Evolutionary conservation across 2,113 vertebrate species (phyloP).

Genomic region (Bos indicus): DNA sequence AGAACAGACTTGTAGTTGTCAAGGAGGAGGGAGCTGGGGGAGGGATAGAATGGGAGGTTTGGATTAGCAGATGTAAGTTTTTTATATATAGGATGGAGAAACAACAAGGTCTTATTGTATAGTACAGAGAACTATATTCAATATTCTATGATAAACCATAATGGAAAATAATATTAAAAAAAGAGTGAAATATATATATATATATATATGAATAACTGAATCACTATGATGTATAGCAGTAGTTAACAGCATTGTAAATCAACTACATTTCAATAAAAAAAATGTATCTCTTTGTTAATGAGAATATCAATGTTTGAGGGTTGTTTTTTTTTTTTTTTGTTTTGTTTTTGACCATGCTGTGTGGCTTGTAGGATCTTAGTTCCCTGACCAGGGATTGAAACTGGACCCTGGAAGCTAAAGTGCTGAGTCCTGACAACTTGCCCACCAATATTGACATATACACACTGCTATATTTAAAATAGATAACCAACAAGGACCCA

Average conservation of each 20-base stretch:
- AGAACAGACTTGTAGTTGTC: not conserved
- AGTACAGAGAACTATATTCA: not conserved
- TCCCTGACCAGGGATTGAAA: not conserved
- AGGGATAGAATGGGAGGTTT: not conserved
- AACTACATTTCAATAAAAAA: not conserved
- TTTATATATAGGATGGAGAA: not conserved
- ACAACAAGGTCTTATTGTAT: not conserved
- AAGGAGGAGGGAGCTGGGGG: not conserved
- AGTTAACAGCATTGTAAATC: not conserved
- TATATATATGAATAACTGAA: not conserved
- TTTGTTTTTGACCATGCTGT: not conserved
- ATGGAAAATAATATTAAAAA: not conserved
- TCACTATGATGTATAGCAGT: not conserved
- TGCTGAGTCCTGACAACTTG: not conserved
- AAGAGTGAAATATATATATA: not conserved
- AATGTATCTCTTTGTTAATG: not conserved
- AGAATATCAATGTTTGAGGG: not conserved
- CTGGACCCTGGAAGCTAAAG: not conserved
- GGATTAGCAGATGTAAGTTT: not conserved
- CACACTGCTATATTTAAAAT: not conserved
- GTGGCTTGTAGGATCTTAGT: not conserved
- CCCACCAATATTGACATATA: not conserved
- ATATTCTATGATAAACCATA: not conserved
- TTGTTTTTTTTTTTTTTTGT: not conserved
- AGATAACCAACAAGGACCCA: not conserved